phyloP scores from a whole-genome alignment of 2,888 invertebrate species.

The Pseudanteris insignis region DNA sequence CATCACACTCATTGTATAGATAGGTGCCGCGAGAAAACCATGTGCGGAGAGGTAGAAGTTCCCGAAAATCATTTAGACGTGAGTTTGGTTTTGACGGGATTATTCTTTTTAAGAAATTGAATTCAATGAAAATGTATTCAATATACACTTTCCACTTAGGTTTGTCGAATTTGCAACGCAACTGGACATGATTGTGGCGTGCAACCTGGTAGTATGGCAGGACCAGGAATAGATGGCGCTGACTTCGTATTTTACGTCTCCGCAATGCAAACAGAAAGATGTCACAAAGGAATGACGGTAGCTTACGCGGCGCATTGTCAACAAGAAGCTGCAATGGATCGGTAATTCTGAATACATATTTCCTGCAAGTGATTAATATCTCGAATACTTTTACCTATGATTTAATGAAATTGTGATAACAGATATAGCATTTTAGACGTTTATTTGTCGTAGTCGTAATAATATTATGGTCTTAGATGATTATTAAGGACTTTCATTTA shows the following conservation, averaged over 20 bases:
- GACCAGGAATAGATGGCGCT: constrained; percentile 79
- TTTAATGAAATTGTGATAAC: too few relatives aligned
- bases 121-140: too few relatives aligned
- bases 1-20: constrained; percentile 89
- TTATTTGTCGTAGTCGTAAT: too few relatives aligned
- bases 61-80: constrained; percentile 95
- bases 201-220: constrained; percentile 69
- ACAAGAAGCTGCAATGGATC: constrained; percentile 90
- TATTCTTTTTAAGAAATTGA: too few relatives aligned
- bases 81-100: too few relatives aligned
- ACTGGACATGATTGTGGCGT: constrained; percentile 83
- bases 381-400: too few relatives aligned
- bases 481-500: too few relatives aligned
- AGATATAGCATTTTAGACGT: too few relatives aligned
- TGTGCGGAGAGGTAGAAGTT: constrained; percentile 95
- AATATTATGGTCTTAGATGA: too few relatives aligned
- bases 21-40: constrained; percentile 82
- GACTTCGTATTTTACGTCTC: constrained; percentile 98
- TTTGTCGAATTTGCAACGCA: constrained; percentile 88
- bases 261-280: constrained; percentile 91
- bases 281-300: constrained; percentile 88
- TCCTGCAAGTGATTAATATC: too few relatives aligned
- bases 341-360: too few relatives aligned
- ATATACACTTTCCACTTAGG: too few relatives aligned
- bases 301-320: constrained; percentile 99